Conservation (phyloP, 2,797 vertebrate species). For the Pteronotus mesoamericanus region DNA sequence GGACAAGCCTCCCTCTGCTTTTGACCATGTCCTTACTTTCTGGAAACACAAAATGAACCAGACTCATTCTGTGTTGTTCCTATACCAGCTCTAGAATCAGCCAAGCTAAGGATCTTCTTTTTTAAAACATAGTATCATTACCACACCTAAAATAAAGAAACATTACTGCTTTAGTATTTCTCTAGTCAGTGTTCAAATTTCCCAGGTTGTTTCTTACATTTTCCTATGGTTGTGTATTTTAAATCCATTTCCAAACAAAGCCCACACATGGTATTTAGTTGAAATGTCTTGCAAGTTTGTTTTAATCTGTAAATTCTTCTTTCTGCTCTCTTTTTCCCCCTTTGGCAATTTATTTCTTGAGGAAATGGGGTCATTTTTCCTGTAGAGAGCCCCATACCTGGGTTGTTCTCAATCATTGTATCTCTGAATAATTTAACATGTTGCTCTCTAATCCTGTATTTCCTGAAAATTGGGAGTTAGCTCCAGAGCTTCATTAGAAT, state of each 20-base stretch:
- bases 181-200: background rate
- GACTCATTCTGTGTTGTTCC: background rate
- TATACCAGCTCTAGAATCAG: background rate
- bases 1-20: background rate
- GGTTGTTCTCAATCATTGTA: background rate
- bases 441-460: background rate
- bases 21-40: background rate
- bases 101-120: background rate
- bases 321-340: background rate
- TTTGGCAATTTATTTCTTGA: background rate
- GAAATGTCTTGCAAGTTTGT: background rate
- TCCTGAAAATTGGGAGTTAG: background rate
- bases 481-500: background rate
- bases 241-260: background rate
- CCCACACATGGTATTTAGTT: background rate
- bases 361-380: background rate
- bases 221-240: background rate
- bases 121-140: background rate
- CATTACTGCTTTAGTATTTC: background rate
- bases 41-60: background rate
- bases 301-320: background rate
- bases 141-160: background rate
- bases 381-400: background rate
- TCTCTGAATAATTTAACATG: background rate
- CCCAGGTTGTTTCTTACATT: background rate